Conservation (phyloP, 2,888 invertebrate species). For the Drosophila mayaguana region DNA sequence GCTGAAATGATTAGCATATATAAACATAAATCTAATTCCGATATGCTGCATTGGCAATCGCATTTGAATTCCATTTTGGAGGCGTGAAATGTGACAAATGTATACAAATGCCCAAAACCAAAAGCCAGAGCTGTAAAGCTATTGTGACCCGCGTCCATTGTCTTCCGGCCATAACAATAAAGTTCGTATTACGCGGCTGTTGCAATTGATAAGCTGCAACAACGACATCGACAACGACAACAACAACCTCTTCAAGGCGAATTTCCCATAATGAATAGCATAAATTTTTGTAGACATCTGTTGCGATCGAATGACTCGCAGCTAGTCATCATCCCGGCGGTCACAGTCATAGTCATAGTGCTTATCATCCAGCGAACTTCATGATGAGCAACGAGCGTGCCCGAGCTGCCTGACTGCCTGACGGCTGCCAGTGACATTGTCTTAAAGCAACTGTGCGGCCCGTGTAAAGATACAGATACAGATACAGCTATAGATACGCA, state of each 20-base stretch:
- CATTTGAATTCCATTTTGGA: slow-evolving; percentile 15
- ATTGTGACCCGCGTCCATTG: slow-evolving; percentile 13
- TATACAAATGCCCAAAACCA: slow-evolving; percentile 20
- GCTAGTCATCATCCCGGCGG: slow-evolving; percentile 28
- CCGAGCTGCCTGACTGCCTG: not conserved
- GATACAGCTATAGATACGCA: slow-evolving; percentile 12
- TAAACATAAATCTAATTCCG: slow-evolving; percentile 27
- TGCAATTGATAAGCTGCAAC: slow-evolving; percentile 38
- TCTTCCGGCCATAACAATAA: slow-evolving; percentile 15
- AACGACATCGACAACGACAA: not conserved
- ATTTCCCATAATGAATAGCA: slow-evolving; percentile 30
- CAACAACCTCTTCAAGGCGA: slow-evolving; percentile 19
- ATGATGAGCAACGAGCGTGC: slow-evolving; percentile 11
- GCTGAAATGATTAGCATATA: not conserved
- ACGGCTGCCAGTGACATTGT: slow-evolving; percentile 45
- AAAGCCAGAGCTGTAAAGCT: not conserved
- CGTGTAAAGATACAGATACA: slow-evolving; percentile 2
- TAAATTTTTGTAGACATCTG: slow-evolving; percentile 29
- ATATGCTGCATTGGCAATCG: slow-evolving; percentile 18
- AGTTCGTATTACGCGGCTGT: slow-evolving; percentile 35
- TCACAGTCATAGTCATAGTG: slow-evolving; percentile 22
- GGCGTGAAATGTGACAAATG: slow-evolving; percentile 12
- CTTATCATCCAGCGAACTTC: slow-evolving; percentile 17
- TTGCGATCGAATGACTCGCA: slow-evolving; percentile 7
- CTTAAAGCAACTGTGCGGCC: slow-evolving; percentile 21